Evolutionary conservation across 2,888 invertebrate species (phyloP).

Genomic region (Laspeyria flexula): DNA sequence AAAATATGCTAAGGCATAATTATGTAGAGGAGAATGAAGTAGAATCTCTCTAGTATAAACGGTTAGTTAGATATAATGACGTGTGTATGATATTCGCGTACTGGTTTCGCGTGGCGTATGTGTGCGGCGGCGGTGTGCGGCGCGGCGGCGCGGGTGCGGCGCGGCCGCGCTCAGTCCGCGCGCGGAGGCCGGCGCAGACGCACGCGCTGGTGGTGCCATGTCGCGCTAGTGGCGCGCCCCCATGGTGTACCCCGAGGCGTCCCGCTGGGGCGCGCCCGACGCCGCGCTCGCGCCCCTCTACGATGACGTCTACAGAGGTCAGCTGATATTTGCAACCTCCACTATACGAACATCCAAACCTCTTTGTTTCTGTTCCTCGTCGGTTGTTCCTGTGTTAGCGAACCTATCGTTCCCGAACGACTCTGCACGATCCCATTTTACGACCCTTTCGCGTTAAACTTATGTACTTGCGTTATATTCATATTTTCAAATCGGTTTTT

Average conservation of each 20-base stretch:
- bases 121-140: slow-evolving; percentile 25
- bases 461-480: slow-evolving; percentile 30
- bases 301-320: slow-evolving; percentile 89
- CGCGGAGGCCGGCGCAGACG: slow-evolving; percentile 77
- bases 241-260: slow-evolving; percentile 88
- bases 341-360: slow-evolving; percentile 46
- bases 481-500: slow-evolving; percentile 21
- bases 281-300: slow-evolving; percentile 88
- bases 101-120: slow-evolving; percentile 17
- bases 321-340: slow-evolving; percentile 70
- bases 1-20: too few relatives aligned
- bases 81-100: slow-evolving; percentile 8
- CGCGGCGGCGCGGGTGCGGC: slow-evolving; percentile 33
- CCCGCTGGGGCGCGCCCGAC: slow-evolving; percentile 87
- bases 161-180: slow-evolving; percentile 63
- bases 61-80: neutral
- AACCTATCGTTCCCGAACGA: slow-evolving; percentile 41
- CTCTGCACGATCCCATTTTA: slow-evolving; percentile 31
- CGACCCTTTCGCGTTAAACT: slow-evolving; percentile 32
- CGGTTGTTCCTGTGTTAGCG: slow-evolving; percentile 36
- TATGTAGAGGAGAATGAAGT: too few relatives aligned
- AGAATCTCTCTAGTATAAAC: too few relatives aligned
- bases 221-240: slow-evolving; percentile 73
- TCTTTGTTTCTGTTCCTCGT: slow-evolving; percentile 56
- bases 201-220: slow-evolving; percentile 73